phyloP scores from a whole-genome alignment of 1,140 invertebrate genomes.

The Berghia stephanieae region DNA sequence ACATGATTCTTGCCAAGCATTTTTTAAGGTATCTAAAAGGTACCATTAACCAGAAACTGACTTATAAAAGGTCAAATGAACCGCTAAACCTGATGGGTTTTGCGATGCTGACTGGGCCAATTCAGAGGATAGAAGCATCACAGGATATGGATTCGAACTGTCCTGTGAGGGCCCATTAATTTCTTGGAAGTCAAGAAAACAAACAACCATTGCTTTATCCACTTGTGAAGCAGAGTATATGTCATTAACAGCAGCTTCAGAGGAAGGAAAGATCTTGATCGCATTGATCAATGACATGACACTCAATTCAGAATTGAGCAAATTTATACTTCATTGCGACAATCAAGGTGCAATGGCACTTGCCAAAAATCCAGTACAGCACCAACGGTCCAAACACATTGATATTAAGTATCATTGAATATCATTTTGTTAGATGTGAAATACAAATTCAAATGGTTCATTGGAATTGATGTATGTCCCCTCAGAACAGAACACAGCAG shows the following conservation, averaged over 20 bases:
- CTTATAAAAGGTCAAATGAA: background rate
- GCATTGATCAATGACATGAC: conserved; percentile 12
- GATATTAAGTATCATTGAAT: background rate
- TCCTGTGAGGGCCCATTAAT: background rate
- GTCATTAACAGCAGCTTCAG: too few relatives aligned
- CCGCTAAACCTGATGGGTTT: background rate
- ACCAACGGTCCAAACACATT: conserved; percentile 7
- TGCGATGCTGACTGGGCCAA: background rate
- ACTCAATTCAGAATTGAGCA: background rate
- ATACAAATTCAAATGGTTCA: background rate
- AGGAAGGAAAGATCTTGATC: too few relatives aligned
- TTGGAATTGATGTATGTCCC: conserved; percentile 5
- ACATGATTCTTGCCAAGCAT: conserved; percentile 14
- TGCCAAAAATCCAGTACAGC: conserved; percentile 4
- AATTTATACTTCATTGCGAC: too few relatives aligned
- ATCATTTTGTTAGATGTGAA: conserved; percentile 6
- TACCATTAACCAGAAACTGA: background rate
- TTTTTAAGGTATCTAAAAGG: background rate
- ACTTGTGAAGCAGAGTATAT: background rate
- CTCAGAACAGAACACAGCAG: background rate
- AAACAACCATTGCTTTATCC: background rate
- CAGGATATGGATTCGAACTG: background rate
- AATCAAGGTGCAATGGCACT: conserved; percentile 8
- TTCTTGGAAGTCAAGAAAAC: conserved; percentile 11
- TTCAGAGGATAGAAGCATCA: background rate